Evolutionary conservation across 2,113 vertebrate species (phyloP).

Genomic region (Lampris incognitus): DNA sequence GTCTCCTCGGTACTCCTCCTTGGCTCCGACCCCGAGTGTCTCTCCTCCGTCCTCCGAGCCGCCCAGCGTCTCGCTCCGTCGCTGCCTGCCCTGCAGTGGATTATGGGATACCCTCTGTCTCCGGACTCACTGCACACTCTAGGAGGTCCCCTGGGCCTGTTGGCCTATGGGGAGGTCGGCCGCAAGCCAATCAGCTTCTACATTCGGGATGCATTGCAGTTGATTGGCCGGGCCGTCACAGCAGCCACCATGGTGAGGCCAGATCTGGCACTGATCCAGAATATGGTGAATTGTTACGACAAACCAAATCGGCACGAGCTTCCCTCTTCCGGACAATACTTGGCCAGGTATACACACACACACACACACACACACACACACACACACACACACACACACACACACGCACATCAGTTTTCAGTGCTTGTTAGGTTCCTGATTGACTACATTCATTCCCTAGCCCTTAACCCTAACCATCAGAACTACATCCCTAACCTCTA

Average conservation of each 20-base stretch:
- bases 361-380: neutral
- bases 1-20: constrained; percentile 85
- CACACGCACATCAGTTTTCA: neutral
- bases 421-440: neutral
- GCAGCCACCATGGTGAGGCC: constrained; percentile 75
- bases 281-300: constrained; percentile 82
- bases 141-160: constrained; percentile 87
- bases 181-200: constrained; percentile 88
- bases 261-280: constrained; percentile 81
- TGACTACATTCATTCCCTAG: neutral
- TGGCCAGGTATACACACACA: constrained; percentile 73
- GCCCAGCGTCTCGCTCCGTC: constrained; percentile 80
- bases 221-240: constrained; percentile 84
- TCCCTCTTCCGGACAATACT: constrained; percentile 84
- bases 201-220: constrained; percentile 85
- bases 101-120: constrained; percentile 90
- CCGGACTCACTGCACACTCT: constrained; percentile 85
- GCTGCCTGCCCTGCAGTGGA: constrained; percentile 86
- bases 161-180: constrained; percentile 90
- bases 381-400: constrained; percentile 54
- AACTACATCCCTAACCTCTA: no score
- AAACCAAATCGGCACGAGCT: constrained; percentile 59
- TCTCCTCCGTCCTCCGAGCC: constrained; percentile 79
- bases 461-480: no score
- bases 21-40: constrained; percentile 82